Percentiles rank a stretch among this genome's conserved stretches.
Evolutionary conservation across 2,113 vertebrate species (phyloP).

Genomic region (Rafetus swinhoei): DNA sequence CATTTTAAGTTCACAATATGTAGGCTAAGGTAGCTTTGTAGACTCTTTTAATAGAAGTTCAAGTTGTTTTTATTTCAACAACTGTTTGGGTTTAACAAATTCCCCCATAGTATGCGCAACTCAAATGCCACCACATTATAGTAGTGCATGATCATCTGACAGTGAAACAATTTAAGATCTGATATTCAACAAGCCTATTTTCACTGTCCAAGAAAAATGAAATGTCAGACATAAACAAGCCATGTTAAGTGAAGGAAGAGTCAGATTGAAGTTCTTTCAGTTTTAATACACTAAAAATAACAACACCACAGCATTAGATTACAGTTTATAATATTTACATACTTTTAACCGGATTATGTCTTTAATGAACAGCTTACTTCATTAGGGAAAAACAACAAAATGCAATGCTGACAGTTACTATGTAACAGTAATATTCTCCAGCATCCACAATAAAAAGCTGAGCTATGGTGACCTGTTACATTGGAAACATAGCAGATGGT

Average conservation of each 20-base stretch:
- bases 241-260: not conserved
- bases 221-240: not conserved
- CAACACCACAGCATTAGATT: not conserved
- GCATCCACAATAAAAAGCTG: not conserved
- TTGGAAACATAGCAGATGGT: not conserved
- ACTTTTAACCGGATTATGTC: not conserved
- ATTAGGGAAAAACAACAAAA: not conserved
- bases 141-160: not conserved
- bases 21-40: not conserved
- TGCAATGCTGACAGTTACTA: not conserved
- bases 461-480: not conserved
- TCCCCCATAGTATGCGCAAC: not conserved
- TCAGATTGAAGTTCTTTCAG: not conserved
- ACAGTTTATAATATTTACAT: not conserved
- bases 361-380: not conserved
- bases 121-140: fast-evolving
- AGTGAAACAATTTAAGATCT: not conserved
- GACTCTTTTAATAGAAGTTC: not conserved
- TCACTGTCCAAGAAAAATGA: not conserved
- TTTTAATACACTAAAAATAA: not conserved
- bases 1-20: not conserved
- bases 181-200: not conserved
- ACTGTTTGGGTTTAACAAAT: not conserved
- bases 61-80: not conserved
- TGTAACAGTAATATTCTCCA: not conserved